These are phyloP conservation scores for Eucriotettix oculatus DNA, from an alignment of 2,888 invertebrate genomes.

Conservation along the genomic window DNA sequence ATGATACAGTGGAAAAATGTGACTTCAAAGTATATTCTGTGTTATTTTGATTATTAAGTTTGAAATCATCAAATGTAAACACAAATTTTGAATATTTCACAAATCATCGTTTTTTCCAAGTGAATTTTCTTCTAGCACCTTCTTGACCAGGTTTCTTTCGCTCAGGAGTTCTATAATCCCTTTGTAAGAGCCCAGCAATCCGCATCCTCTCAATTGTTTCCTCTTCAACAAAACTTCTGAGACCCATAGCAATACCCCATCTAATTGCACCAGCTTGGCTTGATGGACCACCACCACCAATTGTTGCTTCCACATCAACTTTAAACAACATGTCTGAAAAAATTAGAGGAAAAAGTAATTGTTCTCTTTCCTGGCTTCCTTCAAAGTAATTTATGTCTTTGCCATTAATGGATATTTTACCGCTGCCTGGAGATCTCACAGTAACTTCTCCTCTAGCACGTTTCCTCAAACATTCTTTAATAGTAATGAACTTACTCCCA, in stretches of 20 bases:
- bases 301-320: constrained; percentile 69
- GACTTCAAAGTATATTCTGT: too few species aligned
- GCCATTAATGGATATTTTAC: constrained; percentile 67
- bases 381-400: constrained; percentile 61
- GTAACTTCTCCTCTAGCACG: constrained; percentile 59
- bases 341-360: constrained; percentile 71
- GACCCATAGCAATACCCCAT: constrained; percentile 68
- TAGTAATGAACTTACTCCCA: not conserved
- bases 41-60: too few species aligned
- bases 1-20: too few species aligned
- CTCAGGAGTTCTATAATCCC: constrained; percentile 61
- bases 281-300: constrained; percentile 54
- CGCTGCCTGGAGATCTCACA: constrained; percentile 65
- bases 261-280: constrained; percentile 82
- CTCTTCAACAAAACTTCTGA: constrained; percentile 66
- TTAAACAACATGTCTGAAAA: constrained; percentile 56
- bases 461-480: constrained; percentile 33
- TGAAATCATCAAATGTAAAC: too few species aligned
- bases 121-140: constrained; percentile 76
- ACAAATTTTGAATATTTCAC: constrained; percentile 19
- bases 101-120: constrained; percentile 77
- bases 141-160: constrained; percentile 87
- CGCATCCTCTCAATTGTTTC: constrained; percentile 70
- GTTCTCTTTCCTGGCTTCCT: constrained; percentile 48
- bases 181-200: constrained; percentile 75